phyloP scores from a whole-genome alignment of 2,797 vertebrate species.

The Hydrocynus forskahlii region DNA sequence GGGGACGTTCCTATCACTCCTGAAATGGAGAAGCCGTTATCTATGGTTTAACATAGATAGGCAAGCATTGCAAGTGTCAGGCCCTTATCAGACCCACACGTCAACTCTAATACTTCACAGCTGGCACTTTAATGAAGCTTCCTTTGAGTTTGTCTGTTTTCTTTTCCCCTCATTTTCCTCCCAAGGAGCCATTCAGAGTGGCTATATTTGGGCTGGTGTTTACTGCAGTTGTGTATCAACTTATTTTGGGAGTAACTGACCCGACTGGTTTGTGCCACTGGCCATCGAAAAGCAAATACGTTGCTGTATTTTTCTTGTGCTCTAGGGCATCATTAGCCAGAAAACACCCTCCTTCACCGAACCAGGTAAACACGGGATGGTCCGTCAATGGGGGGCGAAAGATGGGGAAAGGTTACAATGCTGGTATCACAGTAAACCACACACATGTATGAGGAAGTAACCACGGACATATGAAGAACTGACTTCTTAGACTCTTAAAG shows the following conservation, averaged over 20 bases:
- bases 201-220: slow-evolving; percentile 5
- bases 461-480: slow-evolving; percentile 45
- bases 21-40: too few species aligned
- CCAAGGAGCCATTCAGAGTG: neutral
- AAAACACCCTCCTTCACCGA: slow-evolving; percentile 25
- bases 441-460: slow-evolving; percentile 9
- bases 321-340: slow-evolving; percentile 6
- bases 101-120: neutral
- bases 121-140: neutral
- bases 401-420: slow-evolving; percentile 5
- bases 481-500: neutral
- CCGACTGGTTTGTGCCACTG: neutral
- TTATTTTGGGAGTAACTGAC: slow-evolving; percentile 22
- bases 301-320: neutral
- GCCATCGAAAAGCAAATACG: slow-evolving; percentile 20
- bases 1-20: too few species aligned
- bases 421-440: neutral
- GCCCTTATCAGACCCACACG: neutral
- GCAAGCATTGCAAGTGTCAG: neutral
- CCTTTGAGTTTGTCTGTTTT: neutral
- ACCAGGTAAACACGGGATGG: slow-evolving; percentile 27
- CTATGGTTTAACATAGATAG: too few species aligned
- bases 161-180: neutral
- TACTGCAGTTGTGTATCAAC: slow-evolving; percentile 20
- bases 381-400: neutral